Evolutionary conservation across 2,888 invertebrate genomes (phyloP), one percentile per base, ranked within the genome.

Genomic region (Xestia sexstrigata): DNA sequence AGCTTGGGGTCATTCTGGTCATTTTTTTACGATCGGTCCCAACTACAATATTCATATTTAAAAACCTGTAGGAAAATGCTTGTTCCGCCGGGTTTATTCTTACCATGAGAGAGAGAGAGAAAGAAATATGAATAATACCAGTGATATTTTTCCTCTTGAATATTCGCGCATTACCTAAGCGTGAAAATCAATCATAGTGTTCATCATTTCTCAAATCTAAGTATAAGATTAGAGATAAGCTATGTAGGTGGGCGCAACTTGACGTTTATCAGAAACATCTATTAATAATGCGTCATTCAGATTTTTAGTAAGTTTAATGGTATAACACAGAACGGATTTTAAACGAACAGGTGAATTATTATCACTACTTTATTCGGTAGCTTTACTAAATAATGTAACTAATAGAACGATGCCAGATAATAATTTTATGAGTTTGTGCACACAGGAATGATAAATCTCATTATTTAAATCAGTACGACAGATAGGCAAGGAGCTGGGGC

Each of bases 361-460:
- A 91, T 92, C 89, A 88, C 90, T 88, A 88, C 91, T 91, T 92
- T 90, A 92, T 93, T 92, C 94, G 90, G 94, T 93, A 94, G 94
- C 93, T 88, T 89, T 91, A 92, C 92, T 90, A 91, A 91, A 93
- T 93, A 92, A 90, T 90, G 89, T 92, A 90, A 92, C 91, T 91
- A 92, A 94, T 92, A 93, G 90, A 92, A 93, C 89, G 93, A 93
- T 94, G 92, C 91, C 84, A 92, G 94, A 93, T 94, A 94, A 92
- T 89, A 87, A 90, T 92, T 92, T 90, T 90, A 90, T 92, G 91
- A 89, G 90, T 91, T 90, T 90, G 90, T 90, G 90, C 90, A 91
- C 89, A 90, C 87, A 91, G 86, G 89, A 90, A 93, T 93, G 93
- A 95, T 95, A 94, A 93, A 95, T 95, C 90, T 92, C 91, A 93